Evolutionary conservation across 2,888 invertebrate species (phyloP).

Genomic region (Cataglyphis albicans): DNA sequence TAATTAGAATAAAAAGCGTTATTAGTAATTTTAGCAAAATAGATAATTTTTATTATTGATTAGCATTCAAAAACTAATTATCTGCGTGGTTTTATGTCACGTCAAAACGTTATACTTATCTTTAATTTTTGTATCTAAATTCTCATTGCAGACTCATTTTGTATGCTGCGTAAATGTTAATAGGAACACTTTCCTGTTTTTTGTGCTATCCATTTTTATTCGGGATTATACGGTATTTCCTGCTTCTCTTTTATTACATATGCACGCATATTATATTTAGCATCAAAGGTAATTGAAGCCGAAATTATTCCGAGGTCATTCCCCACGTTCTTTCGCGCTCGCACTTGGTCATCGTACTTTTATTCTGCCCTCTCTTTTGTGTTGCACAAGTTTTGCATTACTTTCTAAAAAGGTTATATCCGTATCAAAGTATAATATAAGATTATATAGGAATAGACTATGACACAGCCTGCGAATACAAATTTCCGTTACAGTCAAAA

Average conservation of each 20-base stretch:
- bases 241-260: not conserved
- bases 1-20: not conserved
- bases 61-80: not conserved
- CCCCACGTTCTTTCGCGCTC: not conserved
- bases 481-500: not conserved
- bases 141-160: not conserved
- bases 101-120: not conserved
- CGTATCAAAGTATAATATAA: not conserved
- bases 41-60: not conserved
- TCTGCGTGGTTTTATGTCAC: not conserved
- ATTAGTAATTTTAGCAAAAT: not conserved
- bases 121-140: not conserved
- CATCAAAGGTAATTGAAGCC: not conserved
- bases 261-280: not conserved
- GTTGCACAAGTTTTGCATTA: not conserved
- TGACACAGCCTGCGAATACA: not conserved
- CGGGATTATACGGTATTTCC: not conserved
- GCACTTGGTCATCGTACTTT: not conserved
- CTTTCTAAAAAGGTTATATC: not conserved
- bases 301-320: conserved; percentile 6
- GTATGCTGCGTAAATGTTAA: not conserved
- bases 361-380: not conserved
- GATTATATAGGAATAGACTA: not conserved
- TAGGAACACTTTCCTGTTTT: not conserved
- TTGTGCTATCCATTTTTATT: not conserved